Conservation (phyloP, 1,140 invertebrate species). For the Drosophila takahashii region DNA sequence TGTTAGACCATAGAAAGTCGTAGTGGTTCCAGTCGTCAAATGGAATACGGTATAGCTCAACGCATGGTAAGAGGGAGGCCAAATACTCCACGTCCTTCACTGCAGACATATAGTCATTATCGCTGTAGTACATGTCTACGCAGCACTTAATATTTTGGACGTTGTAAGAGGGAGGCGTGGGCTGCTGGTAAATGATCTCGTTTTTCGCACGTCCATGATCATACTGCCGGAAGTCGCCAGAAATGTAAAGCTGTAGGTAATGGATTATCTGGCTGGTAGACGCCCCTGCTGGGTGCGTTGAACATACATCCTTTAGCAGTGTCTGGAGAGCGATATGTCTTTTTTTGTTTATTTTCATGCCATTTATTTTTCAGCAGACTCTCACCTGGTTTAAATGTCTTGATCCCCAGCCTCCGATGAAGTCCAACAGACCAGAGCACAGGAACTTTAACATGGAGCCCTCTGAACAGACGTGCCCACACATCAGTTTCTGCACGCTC, state of each 20-base stretch:
- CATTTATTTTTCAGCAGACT: not conserved
- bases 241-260: slow-evolving; percentile 85
- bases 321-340: slow-evolving; percentile 39
- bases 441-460: slow-evolving; percentile 70
- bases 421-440: slow-evolving; percentile 69
- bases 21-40: slow-evolving; percentile 86
- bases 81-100: slow-evolving; percentile 85
- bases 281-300: slow-evolving; percentile 84
- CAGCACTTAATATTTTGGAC: slow-evolving; percentile 87
- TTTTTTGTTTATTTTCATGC: not conserved
- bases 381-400: slow-evolving; percentile 77
- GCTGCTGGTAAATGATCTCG: slow-evolving; percentile 84
- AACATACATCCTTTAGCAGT: slow-evolving; percentile 69
- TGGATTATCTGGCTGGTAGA: slow-evolving; percentile 86
- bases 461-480: slow-evolving; percentile 69
- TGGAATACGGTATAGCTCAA: slow-evolving; percentile 83
- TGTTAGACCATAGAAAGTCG: slow-evolving; percentile 86
- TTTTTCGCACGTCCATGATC: slow-evolving; percentile 85
- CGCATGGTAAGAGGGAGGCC: slow-evolving; percentile 83
- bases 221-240: slow-evolving; percentile 83
- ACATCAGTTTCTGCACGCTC: slow-evolving; percentile 65
- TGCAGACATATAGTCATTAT: slow-evolving; percentile 87
- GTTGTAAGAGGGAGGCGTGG: slow-evolving; percentile 86
- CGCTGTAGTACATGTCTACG: slow-evolving; percentile 88
- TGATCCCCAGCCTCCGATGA: slow-evolving; percentile 79